Percentiles rank a stretch among this genome's conserved stretches.
These are phyloP conservation scores for Triplophysa tibetana DNA, from an alignment of 2,113 vertebrate genomes.

Conservation along the genomic window DNA sequence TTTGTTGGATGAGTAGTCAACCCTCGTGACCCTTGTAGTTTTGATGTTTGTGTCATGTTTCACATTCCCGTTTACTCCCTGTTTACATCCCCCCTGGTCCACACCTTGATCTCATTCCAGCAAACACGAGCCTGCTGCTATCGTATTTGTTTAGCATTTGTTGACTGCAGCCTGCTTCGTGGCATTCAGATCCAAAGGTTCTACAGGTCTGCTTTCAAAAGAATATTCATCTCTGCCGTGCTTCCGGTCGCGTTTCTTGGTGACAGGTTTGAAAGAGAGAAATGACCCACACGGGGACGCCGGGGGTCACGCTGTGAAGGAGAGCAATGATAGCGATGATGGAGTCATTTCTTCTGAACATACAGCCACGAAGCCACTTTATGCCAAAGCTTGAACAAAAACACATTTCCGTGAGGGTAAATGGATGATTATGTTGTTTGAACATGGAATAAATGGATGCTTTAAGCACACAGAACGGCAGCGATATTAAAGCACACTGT, in stretches of 20 bases:
- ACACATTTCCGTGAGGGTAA: conserved; percentile 4
- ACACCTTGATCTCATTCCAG: conserved; percentile 10
- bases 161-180: conserved; percentile 13
- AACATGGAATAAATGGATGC: conserved; percentile 37
- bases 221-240: background rate
- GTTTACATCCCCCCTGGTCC: conserved; percentile 2
- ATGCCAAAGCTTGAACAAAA: background rate
- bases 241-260: conserved; percentile 3
- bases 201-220: conserved; percentile 30
- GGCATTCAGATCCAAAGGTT: background rate
- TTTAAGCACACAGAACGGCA: conserved; percentile 40
- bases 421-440: conserved; percentile 16
- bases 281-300: conserved; percentile 27
- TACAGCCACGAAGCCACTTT: conserved; percentile 1
- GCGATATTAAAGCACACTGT: conserved; percentile 36
- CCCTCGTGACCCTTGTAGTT: background rate
- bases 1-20: no score
- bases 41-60: background rate
- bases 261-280: conserved; percentile 16
- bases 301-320: background rate
- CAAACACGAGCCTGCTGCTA: background rate
- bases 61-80: conserved; percentile 9
- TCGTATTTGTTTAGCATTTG: conserved; percentile 15
- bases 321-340: conserved; percentile 23
- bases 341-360: background rate